These are phyloP conservation scores for Neoaliturus tenellus DNA, from an alignment of 2,888 invertebrate genomes.

Conservation along the genomic window DNA sequence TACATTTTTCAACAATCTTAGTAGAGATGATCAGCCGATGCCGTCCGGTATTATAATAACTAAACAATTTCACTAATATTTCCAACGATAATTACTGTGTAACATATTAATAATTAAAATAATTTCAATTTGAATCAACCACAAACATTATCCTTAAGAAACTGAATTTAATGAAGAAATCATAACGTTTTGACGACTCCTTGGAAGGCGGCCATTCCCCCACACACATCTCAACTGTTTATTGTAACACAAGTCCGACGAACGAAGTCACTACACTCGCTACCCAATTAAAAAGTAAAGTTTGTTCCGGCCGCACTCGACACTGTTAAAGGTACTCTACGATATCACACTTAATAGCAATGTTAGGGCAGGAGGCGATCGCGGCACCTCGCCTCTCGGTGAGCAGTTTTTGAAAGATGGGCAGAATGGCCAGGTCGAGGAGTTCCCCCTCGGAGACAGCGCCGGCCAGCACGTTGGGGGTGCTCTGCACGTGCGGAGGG, in stretches of 20 bases:
- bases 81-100: too few relatives aligned
- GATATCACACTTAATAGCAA: slow-evolving; percentile 96
- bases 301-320: not conserved
- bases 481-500: slow-evolving; percentile 77
- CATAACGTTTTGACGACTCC: too few relatives aligned
- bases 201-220: not conserved
- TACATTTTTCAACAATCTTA: too few relatives aligned
- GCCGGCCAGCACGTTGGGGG: slow-evolving; percentile 75
- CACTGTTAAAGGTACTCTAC: slow-evolving; percentile 89
- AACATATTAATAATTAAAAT: too few relatives aligned
- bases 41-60: too few relatives aligned
- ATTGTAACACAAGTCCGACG: slow-evolving; percentile 13
- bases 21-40: too few relatives aligned
- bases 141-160: too few relatives aligned
- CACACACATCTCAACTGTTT: slow-evolving; percentile 21
- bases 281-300: slow-evolving; percentile 40
- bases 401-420: slow-evolving; percentile 94
- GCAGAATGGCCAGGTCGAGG: slow-evolving; percentile 90
- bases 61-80: too few relatives aligned
- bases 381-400: slow-evolving; percentile 88
- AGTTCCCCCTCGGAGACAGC: slow-evolving; percentile 91
- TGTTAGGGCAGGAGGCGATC: slow-evolving; percentile 94
- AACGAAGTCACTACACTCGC: not conserved
- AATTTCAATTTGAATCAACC: too few relatives aligned
- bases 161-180: too few relatives aligned